A percentile compares a stretch with the other conserved stretches of the same genome.
phyloP scores from a whole-genome alignment of 2,888 invertebrate genomes.

The Lepidonotus clava region DNA sequence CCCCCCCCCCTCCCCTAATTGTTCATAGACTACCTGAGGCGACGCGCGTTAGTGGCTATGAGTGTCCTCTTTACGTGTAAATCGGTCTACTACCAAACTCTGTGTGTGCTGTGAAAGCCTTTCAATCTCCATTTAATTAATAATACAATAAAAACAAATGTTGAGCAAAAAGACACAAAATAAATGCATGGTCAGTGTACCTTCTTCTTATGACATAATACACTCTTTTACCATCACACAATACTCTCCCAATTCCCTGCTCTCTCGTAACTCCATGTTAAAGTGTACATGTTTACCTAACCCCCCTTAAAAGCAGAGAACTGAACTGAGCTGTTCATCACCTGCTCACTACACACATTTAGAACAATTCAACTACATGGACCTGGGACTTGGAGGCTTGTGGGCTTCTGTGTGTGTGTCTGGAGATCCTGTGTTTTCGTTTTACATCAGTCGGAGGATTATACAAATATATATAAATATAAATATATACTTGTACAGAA shows the following conservation, averaged over 20 bases:
- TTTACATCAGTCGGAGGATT: too few relatives aligned
- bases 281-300: neutral
- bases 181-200: neutral
- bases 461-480: neutral
- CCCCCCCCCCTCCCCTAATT: too few relatives aligned
- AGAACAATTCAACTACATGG: too few relatives aligned
- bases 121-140: too few relatives aligned
- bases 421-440: neutral
- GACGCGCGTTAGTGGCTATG: neutral
- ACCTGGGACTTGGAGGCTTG: too few relatives aligned
- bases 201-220: neutral
- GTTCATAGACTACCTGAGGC: slow-evolving; percentile 4
- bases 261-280: neutral
- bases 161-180: too few relatives aligned
- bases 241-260: neutral
- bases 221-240: neutral
- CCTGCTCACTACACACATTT: too few relatives aligned
- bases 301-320: too few relatives aligned
- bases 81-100: neutral
- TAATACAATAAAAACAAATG: too few relatives aligned
- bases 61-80: neutral
- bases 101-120: slow-evolving; percentile 6
- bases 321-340: too few relatives aligned
- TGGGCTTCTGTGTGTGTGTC: neutral
- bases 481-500: neutral